phyloP scores from a whole-genome alignment of 1,140 invertebrate species.

The Drosophila setifemur region DNA sequence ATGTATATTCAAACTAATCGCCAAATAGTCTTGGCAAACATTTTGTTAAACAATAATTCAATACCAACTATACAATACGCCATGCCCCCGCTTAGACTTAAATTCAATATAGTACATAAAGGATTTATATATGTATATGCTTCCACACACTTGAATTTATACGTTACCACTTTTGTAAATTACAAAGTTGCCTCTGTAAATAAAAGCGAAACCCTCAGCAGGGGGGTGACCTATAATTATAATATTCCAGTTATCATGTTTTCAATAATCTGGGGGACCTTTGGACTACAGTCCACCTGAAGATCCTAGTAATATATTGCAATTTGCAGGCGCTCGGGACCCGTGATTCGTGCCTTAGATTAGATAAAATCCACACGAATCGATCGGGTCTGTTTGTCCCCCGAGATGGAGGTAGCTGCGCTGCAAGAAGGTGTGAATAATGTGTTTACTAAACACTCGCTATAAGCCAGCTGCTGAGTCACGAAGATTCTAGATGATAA shows the following conservation, averaged over 20 bases:
- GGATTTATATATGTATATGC: slow-evolving; percentile 40
- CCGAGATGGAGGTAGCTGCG: neutral
- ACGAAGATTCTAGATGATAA: slow-evolving; percentile 40
- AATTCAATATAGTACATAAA: slow-evolving; percentile 32
- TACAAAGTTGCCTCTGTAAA: slow-evolving; percentile 70
- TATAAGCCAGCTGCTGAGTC: slow-evolving; percentile 46
- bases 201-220: slow-evolving; percentile 58
- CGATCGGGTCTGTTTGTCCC: neutral
- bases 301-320: slow-evolving; percentile 3
- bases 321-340: slow-evolving; percentile 4
- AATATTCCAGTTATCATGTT: neutral
- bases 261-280: neutral
- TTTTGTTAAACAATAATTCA: slow-evolving; percentile 4
- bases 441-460: slow-evolving; percentile 31
- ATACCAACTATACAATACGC: too few relatives aligned
- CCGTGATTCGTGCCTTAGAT: slow-evolving; percentile 4
- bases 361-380: neutral
- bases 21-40: slow-evolving; percentile 8
- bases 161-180: slow-evolving; percentile 62
- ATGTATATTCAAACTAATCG: slow-evolving; percentile 6
- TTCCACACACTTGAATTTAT: slow-evolving; percentile 65
- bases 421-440: slow-evolving; percentile 65
- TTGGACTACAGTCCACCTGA: neutral
- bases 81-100: slow-evolving; percentile 23
- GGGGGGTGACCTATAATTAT: slow-evolving; percentile 46